These are phyloP conservation scores for Drosophila pectinifera DNA, from an alignment of 1,140 invertebrate genomes.

Conservation along the genomic window DNA sequence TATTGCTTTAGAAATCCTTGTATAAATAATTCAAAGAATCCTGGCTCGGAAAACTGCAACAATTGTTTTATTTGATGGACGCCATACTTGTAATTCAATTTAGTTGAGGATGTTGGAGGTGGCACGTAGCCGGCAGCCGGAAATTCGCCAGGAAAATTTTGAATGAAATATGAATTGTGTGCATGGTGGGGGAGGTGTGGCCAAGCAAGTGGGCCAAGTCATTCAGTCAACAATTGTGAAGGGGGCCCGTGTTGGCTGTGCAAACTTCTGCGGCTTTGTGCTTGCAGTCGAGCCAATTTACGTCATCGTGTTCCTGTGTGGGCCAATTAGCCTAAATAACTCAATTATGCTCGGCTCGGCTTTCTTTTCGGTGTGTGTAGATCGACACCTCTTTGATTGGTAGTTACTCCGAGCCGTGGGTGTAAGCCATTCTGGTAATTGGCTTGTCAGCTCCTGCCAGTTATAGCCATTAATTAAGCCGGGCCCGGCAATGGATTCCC, in stretches of 20 bases:
- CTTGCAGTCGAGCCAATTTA: slow-evolving; percentile 58
- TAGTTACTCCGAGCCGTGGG: slow-evolving; percentile 47
- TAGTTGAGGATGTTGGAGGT: slow-evolving; percentile 16
- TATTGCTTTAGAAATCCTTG: slow-evolving; percentile 12
- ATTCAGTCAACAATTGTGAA: slow-evolving; percentile 27
- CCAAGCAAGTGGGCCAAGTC: slow-evolving; percentile 3
- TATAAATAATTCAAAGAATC: slow-evolving; percentile 5
- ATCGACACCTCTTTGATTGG: slow-evolving; percentile 71
- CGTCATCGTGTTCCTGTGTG: slow-evolving; percentile 26
- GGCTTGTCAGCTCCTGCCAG: slow-evolving; percentile 36
- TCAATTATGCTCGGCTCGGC: slow-evolving; percentile 64
- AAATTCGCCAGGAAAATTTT: slow-evolving; percentile 46
- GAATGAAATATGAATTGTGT: slow-evolving; percentile 43
- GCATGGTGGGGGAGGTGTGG: background rate
- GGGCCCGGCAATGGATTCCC: no score
- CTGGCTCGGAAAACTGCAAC: slow-evolving; percentile 13
- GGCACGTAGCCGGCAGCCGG: slow-evolving; percentile 56
- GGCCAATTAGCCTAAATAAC: slow-evolving; percentile 77
- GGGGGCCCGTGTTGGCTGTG: slow-evolving; percentile 50
- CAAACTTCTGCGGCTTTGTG: slow-evolving; percentile 57
- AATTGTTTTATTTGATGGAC: slow-evolving; percentile 23
- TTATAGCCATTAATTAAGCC: slow-evolving; percentile 61
- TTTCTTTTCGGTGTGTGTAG: slow-evolving; percentile 23
- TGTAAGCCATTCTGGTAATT: slow-evolving; percentile 56
- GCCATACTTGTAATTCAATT: slow-evolving; percentile 27